These are phyloP conservation scores for Lacerta agilis DNA, from an alignment of 2,797 vertebrate genomes.

Conservation along the genomic window DNA sequence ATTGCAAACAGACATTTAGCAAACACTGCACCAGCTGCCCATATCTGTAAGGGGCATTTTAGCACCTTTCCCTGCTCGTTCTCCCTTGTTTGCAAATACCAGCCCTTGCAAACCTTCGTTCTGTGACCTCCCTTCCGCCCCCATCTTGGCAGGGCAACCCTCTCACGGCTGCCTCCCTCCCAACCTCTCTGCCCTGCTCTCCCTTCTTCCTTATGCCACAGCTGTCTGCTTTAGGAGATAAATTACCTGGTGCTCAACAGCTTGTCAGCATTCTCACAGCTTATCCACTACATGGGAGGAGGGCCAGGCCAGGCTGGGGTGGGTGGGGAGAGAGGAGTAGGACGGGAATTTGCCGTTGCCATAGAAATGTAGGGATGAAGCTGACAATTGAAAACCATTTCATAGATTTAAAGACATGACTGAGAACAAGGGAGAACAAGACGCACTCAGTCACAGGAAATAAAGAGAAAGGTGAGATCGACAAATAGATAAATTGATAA, in stretches of 20 bases:
- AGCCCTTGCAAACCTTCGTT: slow-evolving; percentile 8
- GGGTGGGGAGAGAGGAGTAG: slow-evolving; percentile 53
- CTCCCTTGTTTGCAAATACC: not conserved
- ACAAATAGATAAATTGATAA: slow-evolving; percentile 40
- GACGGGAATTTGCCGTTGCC: slow-evolving; percentile 74
- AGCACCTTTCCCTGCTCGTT: slow-evolving; percentile 9
- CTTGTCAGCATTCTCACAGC: slow-evolving; percentile 64
- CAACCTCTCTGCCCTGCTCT: not conserved
- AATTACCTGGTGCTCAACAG: slow-evolving; percentile 61
- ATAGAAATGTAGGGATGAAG: slow-evolving; percentile 77
- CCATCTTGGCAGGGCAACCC: not conserved
- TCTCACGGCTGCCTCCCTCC: not conserved
- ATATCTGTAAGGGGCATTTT: not conserved
- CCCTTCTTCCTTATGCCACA: slow-evolving; percentile 13
- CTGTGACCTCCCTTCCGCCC: not conserved
- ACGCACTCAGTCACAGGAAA: not conserved
- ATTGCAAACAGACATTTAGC: slow-evolving; percentile 10
- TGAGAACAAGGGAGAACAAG: not conserved
- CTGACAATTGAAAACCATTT: slow-evolving; percentile 69
- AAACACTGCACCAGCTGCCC: not conserved
- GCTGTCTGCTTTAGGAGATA: slow-evolving; percentile 63
- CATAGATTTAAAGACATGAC: slow-evolving; percentile 47
- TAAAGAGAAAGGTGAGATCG: slow-evolving; percentile 12
- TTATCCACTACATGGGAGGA: slow-evolving; percentile 54
- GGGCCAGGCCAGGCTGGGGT: not conserved